Percentiles rank a stretch among this genome's conserved stretches.
Evolutionary conservation across 2,888 invertebrate genomes (phyloP).

Genomic region (Spilosoma lubricipeda): DNA sequence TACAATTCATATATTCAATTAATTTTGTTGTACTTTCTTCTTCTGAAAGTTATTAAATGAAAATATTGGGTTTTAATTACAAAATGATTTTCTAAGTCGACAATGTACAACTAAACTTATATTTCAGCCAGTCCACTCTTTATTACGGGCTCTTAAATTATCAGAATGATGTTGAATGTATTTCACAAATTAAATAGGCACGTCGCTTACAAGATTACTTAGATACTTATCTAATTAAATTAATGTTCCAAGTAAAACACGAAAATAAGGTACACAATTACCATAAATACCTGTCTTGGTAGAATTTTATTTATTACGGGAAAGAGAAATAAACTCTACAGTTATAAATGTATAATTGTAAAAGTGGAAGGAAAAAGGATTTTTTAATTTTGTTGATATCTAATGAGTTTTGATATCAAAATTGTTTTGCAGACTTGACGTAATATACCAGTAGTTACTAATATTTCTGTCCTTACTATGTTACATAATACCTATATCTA

Average conservation of each 20-base stretch:
- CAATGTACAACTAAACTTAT: not conserved
- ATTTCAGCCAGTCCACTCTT: not conserved
- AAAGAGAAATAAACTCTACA: conserved; percentile 11
- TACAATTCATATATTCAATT: not conserved
- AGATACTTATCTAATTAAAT: conserved; percentile 19
- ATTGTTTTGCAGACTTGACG: not conserved
- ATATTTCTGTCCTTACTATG: not conserved
- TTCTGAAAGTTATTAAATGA: not conserved
- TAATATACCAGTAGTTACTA: not conserved
- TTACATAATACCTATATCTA: no score
- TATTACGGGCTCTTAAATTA: not conserved
- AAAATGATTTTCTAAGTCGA: not conserved
- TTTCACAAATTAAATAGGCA: conserved; percentile 6
- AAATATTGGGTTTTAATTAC: not conserved
- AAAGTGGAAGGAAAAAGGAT: no score
- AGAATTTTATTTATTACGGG: conserved; percentile 20
- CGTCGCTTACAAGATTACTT: conserved; percentile 6
- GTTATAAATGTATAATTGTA: not conserved
- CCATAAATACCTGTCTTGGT: conserved; percentile 17
- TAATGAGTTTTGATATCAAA: no score
- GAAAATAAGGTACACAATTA: conserved; percentile 19
- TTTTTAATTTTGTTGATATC: no score
- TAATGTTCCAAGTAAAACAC: conserved; percentile 15
- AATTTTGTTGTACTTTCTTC: not conserved
- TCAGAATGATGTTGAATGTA: not conserved